Evolutionary conservation across 2,888 invertebrate species (phyloP).

Genomic region (Listrodromus nycthemerus): DNA sequence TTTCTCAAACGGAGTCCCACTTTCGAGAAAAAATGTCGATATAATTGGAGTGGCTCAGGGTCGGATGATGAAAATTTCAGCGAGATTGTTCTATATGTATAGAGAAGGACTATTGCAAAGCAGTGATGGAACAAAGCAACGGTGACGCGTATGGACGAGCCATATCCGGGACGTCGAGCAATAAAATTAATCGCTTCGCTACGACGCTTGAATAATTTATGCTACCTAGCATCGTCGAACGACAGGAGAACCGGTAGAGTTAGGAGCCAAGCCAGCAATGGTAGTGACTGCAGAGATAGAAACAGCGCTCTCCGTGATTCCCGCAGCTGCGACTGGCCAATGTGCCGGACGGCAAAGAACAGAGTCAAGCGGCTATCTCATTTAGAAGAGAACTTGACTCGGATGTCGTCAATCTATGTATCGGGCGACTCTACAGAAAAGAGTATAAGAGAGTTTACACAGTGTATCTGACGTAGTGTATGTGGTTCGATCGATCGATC

Average conservation of each 20-base stretch:
- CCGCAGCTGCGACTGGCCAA: constrained; percentile 49
- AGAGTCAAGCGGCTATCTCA: constrained; percentile 60
- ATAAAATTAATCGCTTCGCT: constrained; percentile 81
- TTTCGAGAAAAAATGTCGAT: too few species aligned
- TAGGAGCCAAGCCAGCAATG: constrained; percentile 41
- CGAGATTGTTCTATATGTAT: constrained; percentile 2
- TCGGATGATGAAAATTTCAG: too few species aligned
- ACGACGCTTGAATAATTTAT: constrained; percentile 81
- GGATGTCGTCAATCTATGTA: constrained; percentile 47
- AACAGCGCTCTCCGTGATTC: constrained; percentile 52
- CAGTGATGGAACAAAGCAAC: constrained; percentile 76
- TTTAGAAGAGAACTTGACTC: constrained; percentile 51
- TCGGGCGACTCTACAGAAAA: constrained; percentile 40
- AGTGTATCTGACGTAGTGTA: constrained; percentile 24
- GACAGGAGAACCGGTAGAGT: constrained; percentile 51
- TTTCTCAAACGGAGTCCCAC: too few species aligned
- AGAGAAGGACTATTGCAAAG: constrained; percentile 56
- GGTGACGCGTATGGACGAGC: constrained; percentile 80
- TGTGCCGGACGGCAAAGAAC: constrained; percentile 40
- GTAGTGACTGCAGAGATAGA: constrained; percentile 40
- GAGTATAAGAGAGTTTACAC: constrained; percentile 25
- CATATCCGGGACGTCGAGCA: constrained; percentile 80
- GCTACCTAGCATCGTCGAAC: constrained; percentile 66
- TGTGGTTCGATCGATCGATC: constrained; percentile 54
- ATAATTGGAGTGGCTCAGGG: too few species aligned